Base-by-base conservation (phyloP, 2,113 vertebrate genomes). In the Centropus bengalensis region DNA sequence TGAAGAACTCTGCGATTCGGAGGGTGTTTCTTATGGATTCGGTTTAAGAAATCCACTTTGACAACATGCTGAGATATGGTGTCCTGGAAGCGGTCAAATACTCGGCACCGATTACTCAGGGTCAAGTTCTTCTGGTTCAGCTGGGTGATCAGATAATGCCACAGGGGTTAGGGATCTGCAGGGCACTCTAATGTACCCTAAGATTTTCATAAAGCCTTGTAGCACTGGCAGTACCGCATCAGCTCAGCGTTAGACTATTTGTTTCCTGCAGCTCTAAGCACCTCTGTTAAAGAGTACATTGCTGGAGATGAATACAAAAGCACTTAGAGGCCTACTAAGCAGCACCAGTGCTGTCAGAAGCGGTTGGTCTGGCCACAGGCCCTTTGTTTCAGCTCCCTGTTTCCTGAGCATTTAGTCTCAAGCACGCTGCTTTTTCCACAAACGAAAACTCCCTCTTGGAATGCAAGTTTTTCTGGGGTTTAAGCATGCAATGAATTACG, bases 61-160 rank as follows among this genome's bases (percentile, higher is more conserved):
- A 99, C 98, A 8, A 99, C 98, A 1, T 99, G 99, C 98, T 99
- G 99, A 20, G 99, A 99, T 95, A 99, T 98, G 94, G 99, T 98
- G 97, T 99, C 99, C 97, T 99, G 99, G 97, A 99, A 99, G 96
- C 98, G 99, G 98, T 99, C 99, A 82, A 99, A 99, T 68, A 99
- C 99, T 98, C 99, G 99, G 97, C 99, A 99, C 96, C 99, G 99
- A 94, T 99, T 99, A 96, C 99, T 99, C 91, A 99, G 97, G 38
- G 99, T 99, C 97, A 99, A 98, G 97, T 96, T 99, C 98, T 98
- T 99, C 98, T 99, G 99, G 97, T 99, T 99, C 95, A 99, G 98
- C 99, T 99, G 97, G 74, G 96, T 97, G 94, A 97, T 89, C 89
- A 94, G 92, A 96, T 27, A 95, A 70, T 66, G 74, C 84, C 73